Evolutionary conservation across 2,113 vertebrate genomes (phyloP).

Genomic region (Mormoops blainvillei): DNA sequence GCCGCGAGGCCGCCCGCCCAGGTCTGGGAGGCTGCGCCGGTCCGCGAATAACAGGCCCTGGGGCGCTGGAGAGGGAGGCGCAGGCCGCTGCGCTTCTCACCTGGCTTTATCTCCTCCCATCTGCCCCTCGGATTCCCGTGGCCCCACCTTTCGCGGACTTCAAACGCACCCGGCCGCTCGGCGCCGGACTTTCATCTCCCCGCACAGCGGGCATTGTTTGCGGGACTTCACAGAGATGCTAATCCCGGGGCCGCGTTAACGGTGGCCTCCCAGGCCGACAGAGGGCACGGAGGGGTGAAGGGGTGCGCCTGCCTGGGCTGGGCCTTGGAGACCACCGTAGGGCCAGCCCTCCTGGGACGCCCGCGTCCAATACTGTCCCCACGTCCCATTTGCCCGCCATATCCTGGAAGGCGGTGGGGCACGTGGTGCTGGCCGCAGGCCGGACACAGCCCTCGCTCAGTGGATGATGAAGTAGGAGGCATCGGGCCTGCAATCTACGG

Average conservation of each 20-base stretch:
- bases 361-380: rapidly evolving
- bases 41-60: neutral
- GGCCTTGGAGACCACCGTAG: neutral
- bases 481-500: rapidly evolving
- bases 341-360: neutral
- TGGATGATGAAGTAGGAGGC: neutral
- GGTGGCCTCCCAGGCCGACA: neutral
- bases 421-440: neutral
- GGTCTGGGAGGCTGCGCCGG: rapidly evolving
- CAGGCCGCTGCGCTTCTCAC: neutral
- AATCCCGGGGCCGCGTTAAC: slow-evolving; percentile 35
- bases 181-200: slow-evolving; percentile 53
- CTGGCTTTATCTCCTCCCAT: neutral
- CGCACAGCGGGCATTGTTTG: slow-evolving; percentile 55
- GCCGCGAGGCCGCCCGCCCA: rapidly evolving
- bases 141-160: slow-evolving; percentile 57
- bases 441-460: rapidly evolving
- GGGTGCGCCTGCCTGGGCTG: neutral
- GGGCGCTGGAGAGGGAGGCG: neutral
- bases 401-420: neutral
- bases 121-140: neutral
- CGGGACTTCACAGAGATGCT: slow-evolving; percentile 72
- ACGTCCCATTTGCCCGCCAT: neutral
- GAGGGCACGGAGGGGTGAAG: slow-evolving; percentile 27
- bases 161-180: slow-evolving; percentile 32